Evolutionary conservation across 2,113 vertebrate genomes (phyloP).

Genomic region (Alexandromys fortis): DNA sequence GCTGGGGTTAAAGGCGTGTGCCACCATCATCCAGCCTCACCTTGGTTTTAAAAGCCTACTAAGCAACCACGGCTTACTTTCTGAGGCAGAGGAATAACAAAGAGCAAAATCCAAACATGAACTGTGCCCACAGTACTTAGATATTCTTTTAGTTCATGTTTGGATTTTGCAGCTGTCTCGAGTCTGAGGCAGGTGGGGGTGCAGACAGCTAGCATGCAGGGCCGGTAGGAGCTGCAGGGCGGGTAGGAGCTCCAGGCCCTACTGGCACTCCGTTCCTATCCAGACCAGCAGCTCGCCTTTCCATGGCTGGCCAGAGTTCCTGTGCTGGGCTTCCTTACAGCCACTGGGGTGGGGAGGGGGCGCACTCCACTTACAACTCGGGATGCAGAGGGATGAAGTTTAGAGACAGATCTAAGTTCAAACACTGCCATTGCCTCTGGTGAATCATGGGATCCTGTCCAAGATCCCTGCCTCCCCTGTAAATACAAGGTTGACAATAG

Average conservation of each 20-base stretch:
- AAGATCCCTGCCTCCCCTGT: not conserved
- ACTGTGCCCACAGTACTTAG: not conserved
- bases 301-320: accelerated
- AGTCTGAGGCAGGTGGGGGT: not conserved
- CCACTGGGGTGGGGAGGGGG: not conserved
- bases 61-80: not conserved
- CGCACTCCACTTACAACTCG: not conserved
- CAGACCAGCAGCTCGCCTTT: not conserved
- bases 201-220: not conserved
- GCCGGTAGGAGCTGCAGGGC: not conserved
- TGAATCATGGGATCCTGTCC: not conserved
- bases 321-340: not conserved
- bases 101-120: not conserved
- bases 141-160: not conserved
- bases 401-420: not conserved
- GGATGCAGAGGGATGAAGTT: not conserved
- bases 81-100: not conserved
- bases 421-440: not conserved
- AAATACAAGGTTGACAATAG: not conserved
- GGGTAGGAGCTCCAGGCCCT: no score
- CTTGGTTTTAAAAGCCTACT: not conserved
- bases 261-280: not conserved
- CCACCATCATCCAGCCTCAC: not conserved
- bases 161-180: not conserved
- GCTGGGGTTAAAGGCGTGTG: not conserved